A percentile compares a stretch with the other conserved stretches of the same genome.
phyloP scores from a whole-genome alignment of 2,888 invertebrate species.

The Limnephilus rhombicus region DNA sequence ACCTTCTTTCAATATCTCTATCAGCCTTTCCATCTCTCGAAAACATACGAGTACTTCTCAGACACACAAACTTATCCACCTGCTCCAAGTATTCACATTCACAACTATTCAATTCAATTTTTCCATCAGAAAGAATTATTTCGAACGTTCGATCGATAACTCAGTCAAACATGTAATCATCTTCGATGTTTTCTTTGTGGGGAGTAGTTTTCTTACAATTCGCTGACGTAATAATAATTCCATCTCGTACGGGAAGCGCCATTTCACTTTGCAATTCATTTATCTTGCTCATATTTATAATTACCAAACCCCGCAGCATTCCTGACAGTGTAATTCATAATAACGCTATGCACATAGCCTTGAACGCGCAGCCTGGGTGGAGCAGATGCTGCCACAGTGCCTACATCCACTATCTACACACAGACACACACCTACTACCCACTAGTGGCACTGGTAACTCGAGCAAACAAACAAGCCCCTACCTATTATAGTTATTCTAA shows the following conservation, averaged over 20 bases:
- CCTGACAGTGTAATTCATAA: conserved; percentile 24
- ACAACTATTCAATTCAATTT: too few species aligned
- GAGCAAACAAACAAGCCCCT: background rate
- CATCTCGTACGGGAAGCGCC: background rate
- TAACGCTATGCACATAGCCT: background rate
- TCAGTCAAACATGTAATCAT: background rate
- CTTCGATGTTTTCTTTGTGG: background rate
- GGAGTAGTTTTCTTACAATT: background rate
- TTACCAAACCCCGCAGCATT: background rate
- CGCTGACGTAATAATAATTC: background rate
- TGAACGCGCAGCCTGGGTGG: background rate
- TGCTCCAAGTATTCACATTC: too few species aligned
- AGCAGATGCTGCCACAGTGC: background rate
- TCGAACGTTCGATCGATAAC: background rate
- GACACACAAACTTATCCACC: too few species aligned
- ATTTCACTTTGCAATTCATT: background rate
- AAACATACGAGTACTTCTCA: too few species aligned
- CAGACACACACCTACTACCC: background rate
- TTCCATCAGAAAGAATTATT: too few species aligned
- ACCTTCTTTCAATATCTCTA: too few species aligned
- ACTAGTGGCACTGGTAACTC: background rate
- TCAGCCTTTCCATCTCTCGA: too few species aligned
- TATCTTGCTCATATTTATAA: background rate
- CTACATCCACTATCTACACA: background rate
- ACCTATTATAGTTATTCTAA: background rate